Base-by-base conservation (phyloP, 2,797 vertebrate species). In the Esox masquinongy region DNA sequence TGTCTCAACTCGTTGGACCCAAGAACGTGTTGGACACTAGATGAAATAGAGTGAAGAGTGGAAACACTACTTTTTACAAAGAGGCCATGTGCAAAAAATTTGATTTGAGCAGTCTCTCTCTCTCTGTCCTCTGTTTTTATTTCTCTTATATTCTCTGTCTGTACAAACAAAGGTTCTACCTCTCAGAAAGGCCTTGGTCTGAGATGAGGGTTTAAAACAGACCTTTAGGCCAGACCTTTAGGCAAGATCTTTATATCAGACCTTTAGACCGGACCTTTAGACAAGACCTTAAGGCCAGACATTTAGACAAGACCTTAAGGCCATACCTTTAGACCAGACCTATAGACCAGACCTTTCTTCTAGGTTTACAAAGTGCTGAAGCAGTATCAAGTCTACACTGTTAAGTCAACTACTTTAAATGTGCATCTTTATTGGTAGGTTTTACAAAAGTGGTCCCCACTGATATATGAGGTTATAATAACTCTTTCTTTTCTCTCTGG, bases 341-440 rank as follows among this genome's bases (percentile, higher is more conserved):
- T 43, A 81, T 83, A 82, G 84, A 85, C 89, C 81, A 78, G 89
- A 77, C 80, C 86, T 53, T 50, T 88, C 89, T 90, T 89, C 90
- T 88, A 83, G 88, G 91, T 86, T 91, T 93, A 88, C 84, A 93
- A 95, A 95, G 94, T 95, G 94, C 94, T 94, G 91, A 94, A 93
- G 94, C 89, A 92, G 92, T 90, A 92, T 94, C 90, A 94, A 94
- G 93, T 92, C 90, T 93, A 90, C 88, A 91, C 91, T n/a, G 24
- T 72, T 36, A 89, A 31, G 90, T 90, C 86, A 24, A 24, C 91
- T 91, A 24, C 91, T 91, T 36, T 90, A 91, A 90, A 92, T 93
- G 93, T 95, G 93, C 94, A 94, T 94, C 89, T 93, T 86, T 88
- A 85, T 88, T 91, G 89, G 83, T 39, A 70, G 70, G 82, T 82